phyloP scores from a whole-genome alignment of 2,888 invertebrate species.

The Hirtodrosophila alboralis region DNA sequence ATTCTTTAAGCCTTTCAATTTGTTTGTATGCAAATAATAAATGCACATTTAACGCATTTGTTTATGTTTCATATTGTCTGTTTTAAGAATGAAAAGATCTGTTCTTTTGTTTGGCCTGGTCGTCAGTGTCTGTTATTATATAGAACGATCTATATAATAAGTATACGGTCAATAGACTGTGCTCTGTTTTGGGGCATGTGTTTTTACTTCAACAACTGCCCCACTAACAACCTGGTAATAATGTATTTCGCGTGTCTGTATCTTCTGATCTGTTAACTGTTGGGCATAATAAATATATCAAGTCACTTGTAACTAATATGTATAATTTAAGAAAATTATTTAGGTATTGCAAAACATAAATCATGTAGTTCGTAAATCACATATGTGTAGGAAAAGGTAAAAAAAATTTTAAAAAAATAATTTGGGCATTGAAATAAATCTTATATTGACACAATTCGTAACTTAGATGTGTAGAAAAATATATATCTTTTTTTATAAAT shows the following conservation, averaged over 20 bases:
- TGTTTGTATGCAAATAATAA: neutral
- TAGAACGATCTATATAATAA: neutral
- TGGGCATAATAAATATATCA: neutral
- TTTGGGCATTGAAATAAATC: too few species aligned
- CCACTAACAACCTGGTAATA: constrained; percentile 18
- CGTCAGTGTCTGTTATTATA: constrained; percentile 17
- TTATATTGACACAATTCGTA: too few species aligned
- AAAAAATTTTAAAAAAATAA: too few species aligned
- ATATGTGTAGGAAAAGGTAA: too few species aligned
- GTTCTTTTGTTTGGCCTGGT: constrained; percentile 46
- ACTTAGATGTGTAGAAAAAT: too few species aligned
- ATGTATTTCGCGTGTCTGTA: constrained; percentile 15
- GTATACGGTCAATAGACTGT: neutral
- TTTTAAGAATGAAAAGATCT: constrained; percentile 25
- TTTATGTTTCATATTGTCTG: constrained; percentile 19
- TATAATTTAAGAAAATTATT: too few species aligned
- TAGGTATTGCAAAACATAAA: too few species aligned
- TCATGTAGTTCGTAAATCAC: too few species aligned
- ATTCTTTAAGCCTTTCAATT: too few species aligned
- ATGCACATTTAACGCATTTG: constrained; percentile 1
- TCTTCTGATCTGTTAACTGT: neutral
- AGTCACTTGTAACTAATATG: neutral
- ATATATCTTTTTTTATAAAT: too few species aligned
- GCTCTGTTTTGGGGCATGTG: constrained; percentile 14
- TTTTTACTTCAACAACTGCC: constrained; percentile 22